Percentiles rank a stretch among this genome's conserved stretches.
Conservation (phyloP, 1,140 invertebrate species). For the Aphaenogaster floridana region DNA sequence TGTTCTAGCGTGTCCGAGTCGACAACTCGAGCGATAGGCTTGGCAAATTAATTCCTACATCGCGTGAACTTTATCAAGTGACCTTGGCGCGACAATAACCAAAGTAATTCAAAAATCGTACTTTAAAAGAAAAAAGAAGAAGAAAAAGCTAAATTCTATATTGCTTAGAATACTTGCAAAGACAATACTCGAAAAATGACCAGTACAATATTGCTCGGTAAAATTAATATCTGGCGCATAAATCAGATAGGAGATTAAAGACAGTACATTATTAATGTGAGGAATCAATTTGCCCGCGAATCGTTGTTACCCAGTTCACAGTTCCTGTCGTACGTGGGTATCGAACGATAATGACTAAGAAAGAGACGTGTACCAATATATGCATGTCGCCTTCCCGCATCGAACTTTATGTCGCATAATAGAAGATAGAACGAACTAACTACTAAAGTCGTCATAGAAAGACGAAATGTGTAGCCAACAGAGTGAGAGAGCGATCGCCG, state of each 20-base stretch:
- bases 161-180: background rate
- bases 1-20: slow-evolving; percentile 56
- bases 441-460: slow-evolving; percentile 79
- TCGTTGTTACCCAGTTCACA: slow-evolving; percentile 45
- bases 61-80: slow-evolving; percentile 32
- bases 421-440: slow-evolving; percentile 81
- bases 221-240: background rate
- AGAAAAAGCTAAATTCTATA: background rate
- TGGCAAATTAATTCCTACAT: slow-evolving; percentile 71
- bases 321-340: slow-evolving; percentile 7
- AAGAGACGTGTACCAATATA: slow-evolving; percentile 51
- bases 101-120: background rate
- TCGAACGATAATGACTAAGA: slow-evolving; percentile 51
- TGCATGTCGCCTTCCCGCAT: slow-evolving; percentile 8
- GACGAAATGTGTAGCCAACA: slow-evolving; percentile 71
- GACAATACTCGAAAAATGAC: background rate
- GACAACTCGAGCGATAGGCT: slow-evolving; percentile 61
- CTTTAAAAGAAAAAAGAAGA: background rate
- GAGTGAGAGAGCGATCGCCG: slow-evolving; percentile 67
- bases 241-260: background rate
- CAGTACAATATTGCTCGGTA: background rate
- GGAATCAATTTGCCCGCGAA: slow-evolving; percentile 71
- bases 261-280: slow-evolving; percentile 28
- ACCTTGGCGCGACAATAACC: slow-evolving; percentile 26
- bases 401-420: slow-evolving; percentile 56